phyloP scores from a whole-genome alignment of 2,113 vertebrate genomes.

The Percopsis transmontana region DNA sequence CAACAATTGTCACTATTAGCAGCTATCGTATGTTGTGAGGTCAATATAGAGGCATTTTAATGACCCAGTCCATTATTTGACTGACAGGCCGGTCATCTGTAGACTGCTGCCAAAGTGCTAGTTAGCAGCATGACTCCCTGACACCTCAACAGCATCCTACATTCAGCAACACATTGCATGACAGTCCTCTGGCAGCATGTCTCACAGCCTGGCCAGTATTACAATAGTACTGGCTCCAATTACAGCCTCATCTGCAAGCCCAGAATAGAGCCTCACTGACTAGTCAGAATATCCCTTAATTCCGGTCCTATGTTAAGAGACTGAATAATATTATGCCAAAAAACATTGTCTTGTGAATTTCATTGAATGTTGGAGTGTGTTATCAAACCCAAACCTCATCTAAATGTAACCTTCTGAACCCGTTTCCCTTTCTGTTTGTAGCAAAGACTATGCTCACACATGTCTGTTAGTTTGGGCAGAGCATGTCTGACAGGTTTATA shows the following conservation, averaged over 20 bases:
- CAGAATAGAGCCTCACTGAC: slow-evolving; percentile 37
- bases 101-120: background rate
- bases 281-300: too few relatives aligned
- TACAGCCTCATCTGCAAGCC: slow-evolving; percentile 30
- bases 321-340: too few relatives aligned
- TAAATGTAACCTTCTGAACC: too few relatives aligned
- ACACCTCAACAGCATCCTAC: slow-evolving; percentile 7
- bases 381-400: too few relatives aligned
- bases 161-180: slow-evolving; percentile 27
- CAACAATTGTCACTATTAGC: background rate
- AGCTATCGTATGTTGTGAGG: background rate
- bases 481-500: too few relatives aligned
- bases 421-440: background rate
- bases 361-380: too few relatives aligned
- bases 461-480: too few relatives aligned
- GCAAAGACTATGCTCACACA: too few relatives aligned
- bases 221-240: slow-evolving; percentile 23
- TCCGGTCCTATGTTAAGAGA: too few relatives aligned
- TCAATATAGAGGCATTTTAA: background rate
- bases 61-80: background rate
- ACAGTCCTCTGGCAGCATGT: slow-evolving; percentile 19
- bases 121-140: background rate
- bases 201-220: background rate
- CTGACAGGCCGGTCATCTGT: background rate
- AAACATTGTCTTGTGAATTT: too few relatives aligned